Percentiles rank a stretch among this genome's conserved stretches.
Conservation (phyloP, 2,888 invertebrate species). For the Tenthredo notha region DNA sequence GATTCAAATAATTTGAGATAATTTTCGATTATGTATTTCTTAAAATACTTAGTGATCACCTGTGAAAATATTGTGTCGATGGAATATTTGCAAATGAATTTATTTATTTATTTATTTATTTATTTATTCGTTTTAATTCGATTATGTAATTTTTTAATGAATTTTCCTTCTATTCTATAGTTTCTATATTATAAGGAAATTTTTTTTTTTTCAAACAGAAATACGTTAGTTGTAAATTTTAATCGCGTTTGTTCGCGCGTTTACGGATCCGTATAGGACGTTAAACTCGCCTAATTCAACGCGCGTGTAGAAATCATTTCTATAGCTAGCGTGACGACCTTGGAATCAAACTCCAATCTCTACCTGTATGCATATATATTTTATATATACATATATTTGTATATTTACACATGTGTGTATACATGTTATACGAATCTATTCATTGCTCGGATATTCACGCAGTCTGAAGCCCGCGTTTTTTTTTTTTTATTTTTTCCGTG, state of each 20-base stretch:
- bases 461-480: neutral
- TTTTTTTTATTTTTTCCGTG: neutral
- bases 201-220: neutral
- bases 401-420: neutral
- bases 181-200: neutral
- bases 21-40: neutral
- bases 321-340: conserved; percentile 34
- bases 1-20: too few relatives aligned
- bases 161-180: neutral
- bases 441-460: conserved; percentile 8
- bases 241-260: conserved; percentile 17
- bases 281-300: conserved; percentile 35
- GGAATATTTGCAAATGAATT: neutral
- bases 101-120: neutral
- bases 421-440: neutral
- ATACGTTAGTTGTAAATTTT: neutral
- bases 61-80: neutral
- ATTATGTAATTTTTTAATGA: neutral
- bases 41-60: neutral
- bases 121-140: neutral
- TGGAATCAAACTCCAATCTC: conserved; percentile 41
- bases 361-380: neutral
- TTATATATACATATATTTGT: too few relatives aligned
- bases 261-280: conserved; percentile 17
- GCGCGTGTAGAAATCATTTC: conserved; percentile 30